phyloP scores from a whole-genome alignment of 2,888 invertebrate genomes.

The Gnatocerus cornutus region DNA sequence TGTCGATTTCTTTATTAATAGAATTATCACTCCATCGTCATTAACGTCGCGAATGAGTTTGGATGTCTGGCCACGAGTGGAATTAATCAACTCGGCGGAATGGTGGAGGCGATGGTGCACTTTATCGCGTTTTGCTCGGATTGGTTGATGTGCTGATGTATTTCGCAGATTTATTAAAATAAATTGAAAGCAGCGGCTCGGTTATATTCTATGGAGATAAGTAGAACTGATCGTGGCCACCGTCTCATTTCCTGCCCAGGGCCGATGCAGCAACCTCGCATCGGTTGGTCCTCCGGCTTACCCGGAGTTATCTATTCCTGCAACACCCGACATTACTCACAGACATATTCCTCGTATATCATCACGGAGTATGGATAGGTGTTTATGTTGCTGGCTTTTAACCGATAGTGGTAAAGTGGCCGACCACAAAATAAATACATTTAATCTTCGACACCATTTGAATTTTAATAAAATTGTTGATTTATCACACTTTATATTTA shows the following conservation, averaged over 20 bases:
- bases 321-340: constrained; percentile 54
- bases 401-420: constrained; percentile 15
- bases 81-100: constrained; percentile 40
- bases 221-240: constrained; percentile 64
- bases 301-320: constrained; percentile 47
- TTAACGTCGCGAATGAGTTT: constrained; percentile 34
- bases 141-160: constrained; percentile 69
- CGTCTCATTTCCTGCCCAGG: constrained; percentile 63
- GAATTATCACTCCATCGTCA: constrained; percentile 35
- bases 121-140: constrained; percentile 67
- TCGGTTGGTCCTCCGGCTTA: constrained; percentile 43
- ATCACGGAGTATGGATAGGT: constrained; percentile 44
- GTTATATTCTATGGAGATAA: constrained; percentile 67
- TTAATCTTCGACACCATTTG: not conserved
- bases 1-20: constrained; percentile 40
- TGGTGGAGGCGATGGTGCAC: constrained; percentile 40
- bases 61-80: constrained; percentile 30
- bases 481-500: not conserved
- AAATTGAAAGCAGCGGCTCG: constrained; percentile 70
- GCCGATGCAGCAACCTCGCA: constrained; percentile 42
- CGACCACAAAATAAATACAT: not conserved
- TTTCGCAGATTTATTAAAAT: constrained; percentile 72
- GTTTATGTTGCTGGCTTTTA: constrained; percentile 42
- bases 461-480: not conserved
- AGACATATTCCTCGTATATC: constrained; percentile 52